Conservation (phyloP, 2,797 vertebrate species). For the Parauchenoglanis punctatus region DNA sequence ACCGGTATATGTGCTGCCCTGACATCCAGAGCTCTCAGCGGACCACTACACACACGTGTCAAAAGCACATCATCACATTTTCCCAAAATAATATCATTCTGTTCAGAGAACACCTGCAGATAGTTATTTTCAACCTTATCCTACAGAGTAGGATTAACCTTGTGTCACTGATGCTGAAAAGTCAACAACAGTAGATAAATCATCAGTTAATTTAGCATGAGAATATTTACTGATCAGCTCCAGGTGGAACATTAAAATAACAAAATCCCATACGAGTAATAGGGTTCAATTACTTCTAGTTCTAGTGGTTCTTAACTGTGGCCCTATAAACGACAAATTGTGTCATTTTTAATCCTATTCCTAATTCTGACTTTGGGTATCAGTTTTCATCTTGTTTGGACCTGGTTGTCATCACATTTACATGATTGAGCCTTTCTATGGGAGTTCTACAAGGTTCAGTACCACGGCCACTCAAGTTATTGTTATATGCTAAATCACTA, state of each 20-base stretch:
- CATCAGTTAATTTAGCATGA: neutral
- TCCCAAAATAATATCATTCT: conserved; percentile 20
- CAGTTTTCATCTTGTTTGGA: conserved; percentile 1
- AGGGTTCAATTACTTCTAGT: neutral
- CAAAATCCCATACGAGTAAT: neutral
- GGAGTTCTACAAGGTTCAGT: conserved; percentile 2
- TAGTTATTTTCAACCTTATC: conserved; percentile 43
- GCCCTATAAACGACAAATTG: neutral
- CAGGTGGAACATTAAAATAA: neutral
- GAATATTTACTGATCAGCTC: neutral
- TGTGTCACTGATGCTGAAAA: neutral
- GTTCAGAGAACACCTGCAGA: conserved; percentile 30
- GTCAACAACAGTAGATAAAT: conserved; percentile 17
- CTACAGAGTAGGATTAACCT: conserved; percentile 1
- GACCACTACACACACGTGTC: conserved; percentile 31
- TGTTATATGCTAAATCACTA: neutral
- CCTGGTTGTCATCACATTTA: conserved; percentile 5
- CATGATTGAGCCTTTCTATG: neutral
- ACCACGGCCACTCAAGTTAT: neutral
- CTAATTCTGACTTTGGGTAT: conserved; percentile 9
- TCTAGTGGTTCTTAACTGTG: neutral
- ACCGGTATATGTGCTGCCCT: conserved; percentile 37
- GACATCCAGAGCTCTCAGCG: conserved; percentile 42
- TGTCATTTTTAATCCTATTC: neutral
- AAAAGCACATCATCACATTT: neutral